These are phyloP conservation scores for Eucidaris tribuloides DNA, from an alignment of 35 echinoderm and acorn worm genomes.

Conservation along the genomic window DNA sequence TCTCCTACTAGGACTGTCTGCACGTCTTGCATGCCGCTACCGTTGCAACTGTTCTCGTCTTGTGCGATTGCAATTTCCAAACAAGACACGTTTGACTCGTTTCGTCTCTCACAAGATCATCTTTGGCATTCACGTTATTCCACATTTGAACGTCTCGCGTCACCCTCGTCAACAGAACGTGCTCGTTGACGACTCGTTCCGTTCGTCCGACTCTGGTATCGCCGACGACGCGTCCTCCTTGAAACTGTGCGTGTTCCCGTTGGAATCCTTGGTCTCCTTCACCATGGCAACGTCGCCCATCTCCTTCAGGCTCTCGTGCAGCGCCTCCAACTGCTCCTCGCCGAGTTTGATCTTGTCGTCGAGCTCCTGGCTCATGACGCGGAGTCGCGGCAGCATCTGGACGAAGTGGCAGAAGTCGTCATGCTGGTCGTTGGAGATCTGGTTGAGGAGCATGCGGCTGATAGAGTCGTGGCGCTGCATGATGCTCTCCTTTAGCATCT, in stretches of 20 bases:
- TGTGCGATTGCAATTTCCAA: too few species aligned
- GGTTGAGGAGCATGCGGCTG: constrained; percentile 47
- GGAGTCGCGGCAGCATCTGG: constrained; percentile 15
- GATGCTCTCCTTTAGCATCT: constrained; percentile 85
- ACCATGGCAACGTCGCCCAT: neutral
- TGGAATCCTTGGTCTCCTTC: constrained; percentile 11
- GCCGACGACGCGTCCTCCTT: neutral
- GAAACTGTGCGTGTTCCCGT: constrained; percentile 41
- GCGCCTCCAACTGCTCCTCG: constrained; percentile 84
- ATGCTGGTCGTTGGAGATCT: constrained; percentile 56
- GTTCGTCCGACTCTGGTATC: neutral
- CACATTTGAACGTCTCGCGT: too few species aligned
- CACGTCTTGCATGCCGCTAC: too few species aligned
- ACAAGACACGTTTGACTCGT: too few species aligned
- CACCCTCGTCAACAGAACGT: constrained; percentile 23
- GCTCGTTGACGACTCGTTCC: neutral
- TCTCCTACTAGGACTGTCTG: too few species aligned
- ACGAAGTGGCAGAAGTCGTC: constrained; percentile 82
- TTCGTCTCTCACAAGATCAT: too few species aligned
- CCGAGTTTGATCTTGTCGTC: constrained; percentile 76
- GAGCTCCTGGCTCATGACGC: constrained; percentile 70
- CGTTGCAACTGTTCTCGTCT: too few species aligned
- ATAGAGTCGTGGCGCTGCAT: constrained; percentile 52
- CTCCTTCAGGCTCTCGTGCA: constrained; percentile 61
- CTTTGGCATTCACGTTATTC: too few species aligned